Base-by-base conservation (phyloP, 2,113 vertebrate genomes). In the Equus quagga region DNA sequence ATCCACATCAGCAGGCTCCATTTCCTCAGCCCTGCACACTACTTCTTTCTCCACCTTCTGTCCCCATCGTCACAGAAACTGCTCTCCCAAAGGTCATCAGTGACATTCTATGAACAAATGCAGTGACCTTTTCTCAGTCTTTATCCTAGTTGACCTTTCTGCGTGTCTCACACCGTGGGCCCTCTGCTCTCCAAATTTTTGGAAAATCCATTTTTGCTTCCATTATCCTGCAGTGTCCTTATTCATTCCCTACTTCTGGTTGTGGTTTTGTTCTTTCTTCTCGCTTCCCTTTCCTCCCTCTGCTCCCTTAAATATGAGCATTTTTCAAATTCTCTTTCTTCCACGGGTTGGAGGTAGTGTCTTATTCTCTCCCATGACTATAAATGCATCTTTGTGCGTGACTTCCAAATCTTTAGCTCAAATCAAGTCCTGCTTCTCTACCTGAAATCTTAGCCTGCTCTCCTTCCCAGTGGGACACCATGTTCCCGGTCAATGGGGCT, bases 51-150 rank as follows among this genome's bases (percentile, higher is more conserved):
- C 46, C n/a, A 41, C 51, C 72, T 8, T 82, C 44, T 36, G 46
- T 72, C 83, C 89, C 82, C 44, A 17, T 6, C 21, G 1, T 44
- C 62, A 41, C n/a, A 76, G 51, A 36, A 41, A 24, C 41, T 73
- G 28, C n/a, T 75, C 79, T 95, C 56, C 65, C 70, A 76, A 96
- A 96, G 91, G 89, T 31, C 95, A 92, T 13, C 12, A 11, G 70
- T 83, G 96, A 96, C 92, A 81, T 58, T 64, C 44, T 49, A 46
- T 72, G 33, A 7, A 90, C 75, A 87, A 56, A 46, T 0, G 24
- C 17, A 3, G 69, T 44, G 92, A 65, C 86, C 95, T 98, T 95
- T 96, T 82, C 83, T 82, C 54, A 54, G 64, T 76, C 79, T 70
- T 46, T 23, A 11, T 65, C 31, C 36, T 11, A 60, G 28, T 41